phyloP scores from a whole-genome alignment of 1,140 invertebrate species.

The Andricus grossulariae region DNA sequence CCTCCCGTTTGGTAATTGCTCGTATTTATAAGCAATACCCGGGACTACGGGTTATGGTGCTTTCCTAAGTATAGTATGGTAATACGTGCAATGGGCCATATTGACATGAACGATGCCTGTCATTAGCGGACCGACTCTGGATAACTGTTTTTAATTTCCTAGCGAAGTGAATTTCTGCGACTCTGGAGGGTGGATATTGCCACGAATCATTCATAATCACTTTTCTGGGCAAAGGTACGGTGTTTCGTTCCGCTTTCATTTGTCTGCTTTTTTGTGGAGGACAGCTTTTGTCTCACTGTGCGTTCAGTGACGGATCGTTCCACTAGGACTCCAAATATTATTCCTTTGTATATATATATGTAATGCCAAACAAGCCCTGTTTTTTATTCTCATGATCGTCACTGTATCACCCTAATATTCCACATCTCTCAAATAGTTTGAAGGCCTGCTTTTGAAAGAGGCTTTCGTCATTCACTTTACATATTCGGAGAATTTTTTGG shows the following conservation, averaged over 20 bases:
- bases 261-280: neutral
- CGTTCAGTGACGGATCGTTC: neutral
- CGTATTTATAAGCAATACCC: constrained; percentile 75
- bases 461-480: too few species aligned
- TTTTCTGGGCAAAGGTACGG: constrained; percentile 36
- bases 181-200: constrained; percentile 73
- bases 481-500: too few species aligned
- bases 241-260: neutral
- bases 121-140: constrained; percentile 70
- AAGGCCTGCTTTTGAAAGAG: too few species aligned
- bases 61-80: constrained; percentile 73
- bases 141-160: constrained; percentile 77
- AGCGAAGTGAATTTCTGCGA: constrained; percentile 73
- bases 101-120: constrained; percentile 76
- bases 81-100: constrained; percentile 76
- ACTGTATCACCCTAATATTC: too few species aligned
- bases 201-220: constrained; percentile 74
- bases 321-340: neutral
- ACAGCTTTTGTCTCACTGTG: neutral
- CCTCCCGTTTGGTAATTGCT: constrained; percentile 72
- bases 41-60: constrained; percentile 57
- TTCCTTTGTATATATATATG: neutral
- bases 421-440: too few species aligned
- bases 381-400: neutral
- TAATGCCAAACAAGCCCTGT: neutral